A percentile compares a stretch with the other conserved stretches of the same genome.
Conservation (phyloP, 2,113 vertebrate species). For the Gobio gobio region DNA sequence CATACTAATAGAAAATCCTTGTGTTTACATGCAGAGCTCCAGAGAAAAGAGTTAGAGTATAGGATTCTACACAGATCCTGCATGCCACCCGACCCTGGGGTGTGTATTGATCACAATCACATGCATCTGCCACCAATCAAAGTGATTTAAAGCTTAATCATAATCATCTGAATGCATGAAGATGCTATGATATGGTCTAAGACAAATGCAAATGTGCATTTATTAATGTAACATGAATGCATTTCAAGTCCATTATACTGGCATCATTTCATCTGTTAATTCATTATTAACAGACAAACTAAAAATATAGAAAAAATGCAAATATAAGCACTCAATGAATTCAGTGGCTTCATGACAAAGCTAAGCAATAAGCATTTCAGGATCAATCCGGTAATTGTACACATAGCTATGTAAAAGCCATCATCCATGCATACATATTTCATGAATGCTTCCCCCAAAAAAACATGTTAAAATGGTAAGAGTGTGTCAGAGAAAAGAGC, state of each 20-base stretch:
- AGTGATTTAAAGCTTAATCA: constrained; percentile 65
- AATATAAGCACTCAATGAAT: constrained; percentile 70
- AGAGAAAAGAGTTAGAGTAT: constrained; percentile 64
- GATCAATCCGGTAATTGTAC: constrained; percentile 80
- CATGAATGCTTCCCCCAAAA: constrained; percentile 77
- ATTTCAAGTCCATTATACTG: neutral
- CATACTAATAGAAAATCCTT: constrained; percentile 76
- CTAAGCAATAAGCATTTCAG: constrained; percentile 70
- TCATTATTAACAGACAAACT: neutral
- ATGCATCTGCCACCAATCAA: constrained; percentile 74
- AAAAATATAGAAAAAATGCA: constrained; percentile 63
- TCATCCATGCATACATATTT: constrained; percentile 80
- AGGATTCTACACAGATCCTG: constrained; percentile 54
- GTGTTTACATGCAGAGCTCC: constrained; percentile 75
- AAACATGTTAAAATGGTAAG: constrained; percentile 79
- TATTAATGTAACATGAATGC: neutral
- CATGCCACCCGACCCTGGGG: constrained; percentile 35
- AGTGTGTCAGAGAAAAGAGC: constrained; percentile 73
- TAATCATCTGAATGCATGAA: neutral
- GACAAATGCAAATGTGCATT: neutral
- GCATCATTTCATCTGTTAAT: constrained; percentile 65
- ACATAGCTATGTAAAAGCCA: constrained; percentile 79
- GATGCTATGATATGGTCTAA: neutral
- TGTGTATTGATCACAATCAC: constrained; percentile 60
- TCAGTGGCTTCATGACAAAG: constrained; percentile 74